Base-by-base conservation (phyloP, 2,888 invertebrate species). In the Linyphia triangularis region DNA sequence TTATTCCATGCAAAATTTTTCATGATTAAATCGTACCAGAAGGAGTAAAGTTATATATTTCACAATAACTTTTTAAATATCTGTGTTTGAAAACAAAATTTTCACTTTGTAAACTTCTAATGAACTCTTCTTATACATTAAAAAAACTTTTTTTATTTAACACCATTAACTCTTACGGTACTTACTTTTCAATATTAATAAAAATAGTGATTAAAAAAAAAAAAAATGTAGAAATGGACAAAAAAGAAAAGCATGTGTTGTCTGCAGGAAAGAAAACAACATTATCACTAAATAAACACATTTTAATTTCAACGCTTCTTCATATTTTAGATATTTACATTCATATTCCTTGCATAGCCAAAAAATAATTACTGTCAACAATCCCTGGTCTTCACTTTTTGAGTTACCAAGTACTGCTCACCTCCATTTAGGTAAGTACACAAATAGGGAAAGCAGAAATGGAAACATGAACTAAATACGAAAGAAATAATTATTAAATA, bases 251-350 rank as follows among this genome's bases (percentile, higher is more conserved):
- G 22, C 6, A 33, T 43, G 16, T 57, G 19, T 61, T 61, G 57
- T 33, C 4, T 13, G 22, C 61, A 19, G 43, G 10, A 40, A 79
- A 22, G 19, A 63, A 65, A 30, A 37, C 40, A 19, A 28, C 26
- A 51, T 9, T 37, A 2, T 88, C 88, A 83, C 82, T 88, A 88
- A 88, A 88, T 88, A 88, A 88, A 88, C 88, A 88, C 88, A 88
- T 88, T 88, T 88, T 88, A 88, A 77, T 88, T 88, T 88, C 88
- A 88, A 88, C 88, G 82, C 86, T 72, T 51, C 51, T 84, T 88
- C 81, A 73, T 86, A 70, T 77, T 77, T 88, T 67, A 61, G 70
- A 88, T 88, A 88, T 88, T 88, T 88, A 88, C 88, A 88, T 75
- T 82, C 82, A 88, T n/a, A n/a, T 83, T 77, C 88, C 77, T 83